A percentile compares a stretch with the other conserved stretches of the same genome.
These are phyloP conservation scores for Pterobdella sp. DNA, from an alignment of 2,888 invertebrate genomes.

Conservation along the genomic window DNA sequence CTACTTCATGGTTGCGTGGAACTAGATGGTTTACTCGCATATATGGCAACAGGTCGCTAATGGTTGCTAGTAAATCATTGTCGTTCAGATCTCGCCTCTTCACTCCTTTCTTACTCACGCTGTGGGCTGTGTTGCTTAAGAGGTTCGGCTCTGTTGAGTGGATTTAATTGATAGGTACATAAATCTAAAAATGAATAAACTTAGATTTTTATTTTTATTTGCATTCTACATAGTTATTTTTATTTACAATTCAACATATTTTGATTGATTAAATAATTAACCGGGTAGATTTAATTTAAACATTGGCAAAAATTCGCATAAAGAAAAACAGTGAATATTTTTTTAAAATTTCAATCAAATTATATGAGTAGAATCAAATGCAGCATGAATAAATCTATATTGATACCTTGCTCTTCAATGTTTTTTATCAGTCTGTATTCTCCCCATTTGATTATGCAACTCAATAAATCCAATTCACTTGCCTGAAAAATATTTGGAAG, in stretches of 20 bases:
- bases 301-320: no score
- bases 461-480: slow-evolving; percentile 78
- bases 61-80: slow-evolving; percentile 72
- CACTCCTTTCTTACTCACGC: slow-evolving; percentile 74
- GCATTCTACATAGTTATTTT: no score
- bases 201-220: no score
- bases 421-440: slow-evolving; percentile 72
- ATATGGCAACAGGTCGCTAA: slow-evolving; percentile 72
- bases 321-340: no score
- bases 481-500: slow-evolving; percentile 56
- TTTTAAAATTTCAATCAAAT: no score
- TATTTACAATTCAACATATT: no score
- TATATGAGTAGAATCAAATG: no score
- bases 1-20: slow-evolving; percentile 61
- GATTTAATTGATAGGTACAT: no score
- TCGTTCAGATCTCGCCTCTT: slow-evolving; percentile 73
- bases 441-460: slow-evolving; percentile 79
- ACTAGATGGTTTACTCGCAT: slow-evolving; percentile 82
- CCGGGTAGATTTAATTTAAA: no score
- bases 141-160: slow-evolving; percentile 69
- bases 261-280: no score
- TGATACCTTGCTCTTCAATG: slow-evolving; percentile 76
- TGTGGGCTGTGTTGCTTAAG: slow-evolving; percentile 83
- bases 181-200: no score
- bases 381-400: no score